phyloP scores from a whole-genome alignment of 2,797 vertebrate species.

The Mormyrops boulengeri region DNA sequence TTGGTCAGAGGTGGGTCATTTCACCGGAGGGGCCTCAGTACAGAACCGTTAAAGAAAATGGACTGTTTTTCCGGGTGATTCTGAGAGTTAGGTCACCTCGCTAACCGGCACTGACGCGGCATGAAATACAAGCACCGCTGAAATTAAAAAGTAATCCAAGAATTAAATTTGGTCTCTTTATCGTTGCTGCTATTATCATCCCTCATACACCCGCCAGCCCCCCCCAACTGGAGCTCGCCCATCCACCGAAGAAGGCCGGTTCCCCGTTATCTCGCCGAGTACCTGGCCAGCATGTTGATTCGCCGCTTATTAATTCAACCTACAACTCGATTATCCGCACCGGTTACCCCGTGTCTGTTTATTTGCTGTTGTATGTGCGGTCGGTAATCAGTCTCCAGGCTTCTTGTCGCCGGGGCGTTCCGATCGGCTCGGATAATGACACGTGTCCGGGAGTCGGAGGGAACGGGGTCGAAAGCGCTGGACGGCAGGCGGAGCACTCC shows the following conservation, averaged over 20 bases:
- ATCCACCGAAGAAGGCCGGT: conserved; percentile 4
- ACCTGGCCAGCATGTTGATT: conserved; percentile 37
- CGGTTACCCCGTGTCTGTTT: conserved; percentile 22
- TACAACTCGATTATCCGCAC: conserved; percentile 40
- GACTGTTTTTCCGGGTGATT: too few species aligned
- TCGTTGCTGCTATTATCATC: not conserved
- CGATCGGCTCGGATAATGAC: conserved; percentile 28
- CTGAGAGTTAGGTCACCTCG: not conserved
- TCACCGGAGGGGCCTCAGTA: not conserved
- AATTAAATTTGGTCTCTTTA: not conserved
- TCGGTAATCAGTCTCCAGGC: not conserved
- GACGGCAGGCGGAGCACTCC: not conserved
- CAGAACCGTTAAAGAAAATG: not conserved
- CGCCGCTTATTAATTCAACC: conserved; percentile 48
- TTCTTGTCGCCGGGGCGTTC: conserved; percentile 7
- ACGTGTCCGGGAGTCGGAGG: not conserved
- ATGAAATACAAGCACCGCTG: not conserved
- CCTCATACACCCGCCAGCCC: not conserved
- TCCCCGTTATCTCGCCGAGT: conserved; percentile 31
- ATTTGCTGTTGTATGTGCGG: conserved; percentile 8
- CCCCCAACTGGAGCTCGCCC: not conserved
- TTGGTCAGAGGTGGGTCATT: not conserved
- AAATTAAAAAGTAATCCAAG: conserved; percentile 10
- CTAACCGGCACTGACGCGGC: not conserved
- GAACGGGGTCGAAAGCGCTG: not conserved